Evolutionary conservation across 2,888 invertebrate species (phyloP), one percentile per base, ranked within the genome.

Genomic region (Tridacna gigas): DNA sequence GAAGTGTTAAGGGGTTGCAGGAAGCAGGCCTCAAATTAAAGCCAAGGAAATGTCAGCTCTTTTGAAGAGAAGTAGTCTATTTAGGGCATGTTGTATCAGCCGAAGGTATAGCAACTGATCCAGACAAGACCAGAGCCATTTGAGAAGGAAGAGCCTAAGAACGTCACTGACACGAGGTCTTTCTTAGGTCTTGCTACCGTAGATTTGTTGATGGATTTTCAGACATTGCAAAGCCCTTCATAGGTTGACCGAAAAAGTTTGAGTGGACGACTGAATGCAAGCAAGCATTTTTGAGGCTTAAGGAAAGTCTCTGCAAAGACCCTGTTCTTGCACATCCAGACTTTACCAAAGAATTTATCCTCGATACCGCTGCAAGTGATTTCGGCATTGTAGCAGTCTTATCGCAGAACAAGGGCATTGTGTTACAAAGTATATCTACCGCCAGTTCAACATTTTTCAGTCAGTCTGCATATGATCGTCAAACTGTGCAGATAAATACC

Each of bases 121-220:
- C 73, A 13, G 12, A 79, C 51, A 83, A 79, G 25, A 73, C 28
- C 18, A n/a, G 25, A 61, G 60, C 61, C 13, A 67, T 80, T 22
- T 0, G 48, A 15, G 60, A 65, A 74, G 65, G 67, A 74, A 12
- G 48, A 47, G 13, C 77, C 77, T 1, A 37, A 28, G n/a, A 66
- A 18, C 26, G 74, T 77, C 25, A 82, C 80, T 15, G 83, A 83
- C 47, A 65, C 80, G 2, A 67, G 78, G 9, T 66, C 65, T 25
- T 83, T 80, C 37, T 45, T 83, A 47, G 80, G 83, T 20, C 67
- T 83, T 80, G 80, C 26, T 83, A 83, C 22, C 22, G 79, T 12
- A n/a, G 74, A 28, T 82, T 82, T 45, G 51, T 82, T 3, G 4
- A 22, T 15, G 48, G 28, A n/a, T 79, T 79, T 56, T 37, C 78